phyloP scores from a whole-genome alignment of 2,797 vertebrate genomes.

The Phalanger gymnotis region DNA sequence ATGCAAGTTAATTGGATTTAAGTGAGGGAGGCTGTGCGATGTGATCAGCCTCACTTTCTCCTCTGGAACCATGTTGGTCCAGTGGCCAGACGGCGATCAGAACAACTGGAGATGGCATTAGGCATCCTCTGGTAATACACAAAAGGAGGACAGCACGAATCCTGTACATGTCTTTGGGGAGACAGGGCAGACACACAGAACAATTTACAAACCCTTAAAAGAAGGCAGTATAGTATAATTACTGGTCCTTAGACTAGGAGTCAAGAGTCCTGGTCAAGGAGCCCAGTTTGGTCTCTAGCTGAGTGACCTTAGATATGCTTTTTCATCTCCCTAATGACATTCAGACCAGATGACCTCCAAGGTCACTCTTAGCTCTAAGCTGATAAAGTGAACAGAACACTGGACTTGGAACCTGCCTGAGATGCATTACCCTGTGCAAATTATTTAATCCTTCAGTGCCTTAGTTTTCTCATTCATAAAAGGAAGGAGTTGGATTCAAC shows the following conservation, averaged over 20 bases:
- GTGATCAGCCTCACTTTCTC: too few species aligned
- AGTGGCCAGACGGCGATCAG: too few species aligned
- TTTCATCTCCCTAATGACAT: neutral
- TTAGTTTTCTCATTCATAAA: neutral
- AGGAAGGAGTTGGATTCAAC: neutral
- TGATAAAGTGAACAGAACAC: neutral
- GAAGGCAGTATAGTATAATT: neutral
- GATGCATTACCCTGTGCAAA: neutral
- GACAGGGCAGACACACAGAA: neutral
- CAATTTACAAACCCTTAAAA: neutral
- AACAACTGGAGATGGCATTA: neutral
- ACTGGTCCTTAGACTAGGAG: neutral
- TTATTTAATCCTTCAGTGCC: neutral
- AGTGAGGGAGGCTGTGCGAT: too few species aligned
- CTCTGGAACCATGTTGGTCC: too few species aligned
- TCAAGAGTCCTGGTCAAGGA: neutral
- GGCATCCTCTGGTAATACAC: neutral
- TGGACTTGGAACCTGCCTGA: neutral
- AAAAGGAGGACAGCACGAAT: neutral
- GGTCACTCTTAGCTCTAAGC: neutral
- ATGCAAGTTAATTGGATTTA: too few species aligned
- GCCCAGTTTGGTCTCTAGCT: neutral
- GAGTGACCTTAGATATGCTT: neutral
- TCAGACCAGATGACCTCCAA: neutral
- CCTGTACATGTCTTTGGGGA: neutral